Base-by-base conservation (phyloP, 2,888 invertebrate genomes). In the Brassicogethes aeneus region DNA sequence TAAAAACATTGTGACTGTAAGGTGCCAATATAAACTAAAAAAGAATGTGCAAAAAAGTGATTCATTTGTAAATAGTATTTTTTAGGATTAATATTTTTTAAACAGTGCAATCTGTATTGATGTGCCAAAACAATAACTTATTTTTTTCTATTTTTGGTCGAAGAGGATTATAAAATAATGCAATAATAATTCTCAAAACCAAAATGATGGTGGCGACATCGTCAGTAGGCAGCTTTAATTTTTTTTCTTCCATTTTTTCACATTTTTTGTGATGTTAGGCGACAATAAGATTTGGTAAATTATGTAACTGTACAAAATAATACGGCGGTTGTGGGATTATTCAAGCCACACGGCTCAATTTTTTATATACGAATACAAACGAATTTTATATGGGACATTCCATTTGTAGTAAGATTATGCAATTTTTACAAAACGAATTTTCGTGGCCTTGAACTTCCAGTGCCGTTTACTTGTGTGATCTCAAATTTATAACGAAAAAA, bases 151-250 rank as follows among this genome's bases (percentile, higher is more conserved):
- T 38, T 39, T 45, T 44, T 43, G 40, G 36, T 34, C n/a, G n/a
- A n/a, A n/a, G n/a, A n/a, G n/a, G n/a, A 32, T 30, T 35, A 39
- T 45, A 33, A 37, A 17, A 16, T 16, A 17, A 34, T 17, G 16
- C 35, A 17, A 16, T 32, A 35, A 29, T 15, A 23, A 35, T 34
- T 40, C 32, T 23, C 8, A 35, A 34, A 17, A 39, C 29, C 8
- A 15, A 14, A 34, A 16, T 34, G 29, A 13, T 40, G 47, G 47
- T 43, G 40, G 42, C 15, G 23, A 34, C 17, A 39, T 42, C 53
- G 51, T 53, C 51, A 51, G 43, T 50, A 45, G 59, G 61, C 62
- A 62, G 61, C 61, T 62, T 59, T 55, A 55, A 52, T 56, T 55
- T 53, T n/a, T n/a, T 52, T 54, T 52, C 46, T 23, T 23, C 23